Evolutionary conservation across 2,113 vertebrate genomes (phyloP), one percentile per base, ranked within the genome.

Genomic region (Lipophrys pholis): DNA sequence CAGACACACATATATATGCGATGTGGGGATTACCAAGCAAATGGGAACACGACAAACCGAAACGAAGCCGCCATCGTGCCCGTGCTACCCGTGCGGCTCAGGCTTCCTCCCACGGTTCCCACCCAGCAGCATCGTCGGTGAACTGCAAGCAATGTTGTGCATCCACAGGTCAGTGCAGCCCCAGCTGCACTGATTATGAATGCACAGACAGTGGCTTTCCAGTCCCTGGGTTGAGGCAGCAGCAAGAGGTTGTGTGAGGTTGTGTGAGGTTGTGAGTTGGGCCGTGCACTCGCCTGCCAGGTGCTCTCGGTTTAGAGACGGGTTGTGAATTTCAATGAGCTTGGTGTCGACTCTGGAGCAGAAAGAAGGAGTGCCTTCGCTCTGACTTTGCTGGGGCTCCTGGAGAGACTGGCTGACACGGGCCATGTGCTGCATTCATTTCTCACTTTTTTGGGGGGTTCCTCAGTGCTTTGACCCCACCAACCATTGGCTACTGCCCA

Each of bases 251-350:
- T 84, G 80, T 63, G 70, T 80, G 79, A 87, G 80, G 80, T 81
- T 85, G 85, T 50, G 84, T 80, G 79, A 87, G 80, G 80, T 81
- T 85, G 85, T 50, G 84, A 82, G 86, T 84, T 86, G 70, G 69
- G 69, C 81, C 56, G 53, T 69, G 76, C 70, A 65, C 69, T 82
- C 59, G 76, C 80, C 81, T 83, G 81, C 84, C 80, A 86, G 88
- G 89, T 84, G 87, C 80, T 86, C 85, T 79, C 73, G 9, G 86
- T 81, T 73, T 56, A 71, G 82, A 82, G 88, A 91, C 80, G 16
- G 67, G 67, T 45, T 72, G 82, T 87, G 93, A 91, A 93, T 93
- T 84, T 91, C 85, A 93, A 93, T 90, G 86, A 94, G 88, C 78
- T 76, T 16, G 39, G 66, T 58, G 52, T 77, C 40, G 77, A 82